Evolutionary conservation across 2,113 vertebrate genomes (phyloP).

Genomic region (Gymnorhina tibicen): DNA sequence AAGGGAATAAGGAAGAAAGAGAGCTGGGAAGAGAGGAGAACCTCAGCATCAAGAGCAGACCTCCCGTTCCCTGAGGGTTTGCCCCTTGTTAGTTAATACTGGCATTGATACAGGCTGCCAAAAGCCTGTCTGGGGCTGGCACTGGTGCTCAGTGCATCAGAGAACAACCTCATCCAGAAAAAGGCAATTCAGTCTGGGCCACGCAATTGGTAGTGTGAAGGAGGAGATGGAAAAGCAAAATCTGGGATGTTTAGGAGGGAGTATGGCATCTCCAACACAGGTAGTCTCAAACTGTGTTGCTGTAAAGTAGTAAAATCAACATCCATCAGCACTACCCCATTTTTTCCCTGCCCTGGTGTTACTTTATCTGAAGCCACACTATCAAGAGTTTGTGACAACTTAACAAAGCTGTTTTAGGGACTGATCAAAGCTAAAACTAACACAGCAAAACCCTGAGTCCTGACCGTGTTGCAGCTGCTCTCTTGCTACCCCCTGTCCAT

Average conservation of each 20-base stretch:
- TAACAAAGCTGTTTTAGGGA: not conserved
- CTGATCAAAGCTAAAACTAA: not conserved
- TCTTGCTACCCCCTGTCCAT: not conserved
- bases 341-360: not conserved
- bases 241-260: not conserved
- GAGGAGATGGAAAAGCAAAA: not conserved
- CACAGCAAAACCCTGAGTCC: not conserved
- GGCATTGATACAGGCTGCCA: not conserved
- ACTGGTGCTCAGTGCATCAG: not conserved
- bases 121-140: not conserved
- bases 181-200: not conserved
- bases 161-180: not conserved
- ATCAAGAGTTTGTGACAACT: not conserved
- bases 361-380: not conserved
- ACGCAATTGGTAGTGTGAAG: not conserved
- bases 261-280: accelerated
- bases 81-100: not conserved
- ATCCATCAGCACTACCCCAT: not conserved
- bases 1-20: not conserved
- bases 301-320: not conserved
- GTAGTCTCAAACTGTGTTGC: not conserved
- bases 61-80: not conserved
- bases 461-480: not conserved
- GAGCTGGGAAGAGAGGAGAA: not conserved
- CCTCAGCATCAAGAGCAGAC: not conserved